A percentile compares a stretch with the other conserved stretches of the same genome.
Conservation (phyloP, 2,113 vertebrate genomes). For the Tetrao urogallus region DNA sequence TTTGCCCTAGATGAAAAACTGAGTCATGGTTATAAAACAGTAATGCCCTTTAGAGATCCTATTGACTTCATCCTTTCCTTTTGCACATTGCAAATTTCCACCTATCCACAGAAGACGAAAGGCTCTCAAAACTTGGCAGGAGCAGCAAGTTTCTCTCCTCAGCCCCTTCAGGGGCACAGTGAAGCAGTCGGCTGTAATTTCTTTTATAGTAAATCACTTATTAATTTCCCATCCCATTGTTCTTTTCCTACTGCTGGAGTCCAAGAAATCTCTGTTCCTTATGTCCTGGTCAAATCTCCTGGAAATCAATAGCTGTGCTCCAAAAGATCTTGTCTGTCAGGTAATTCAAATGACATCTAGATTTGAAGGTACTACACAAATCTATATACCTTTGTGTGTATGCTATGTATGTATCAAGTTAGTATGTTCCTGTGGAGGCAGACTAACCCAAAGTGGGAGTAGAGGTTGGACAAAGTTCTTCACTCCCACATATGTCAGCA, state of each 20-base stretch:
- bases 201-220: background rate
- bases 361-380: background rate
- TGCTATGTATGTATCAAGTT: background rate
- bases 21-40: slow-evolving; percentile 5
- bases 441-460: background rate
- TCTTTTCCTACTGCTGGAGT: background rate
- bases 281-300: background rate
- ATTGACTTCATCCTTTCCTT: background rate
- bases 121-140: background rate
- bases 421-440: background rate
- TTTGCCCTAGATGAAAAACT: background rate
- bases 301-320: background rate
- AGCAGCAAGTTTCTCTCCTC: background rate
- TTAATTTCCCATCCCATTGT: background rate
- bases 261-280: background rate
- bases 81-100: background rate
- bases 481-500: background rate
- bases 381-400: rapidly evolving
- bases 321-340: background rate
- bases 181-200: background rate
- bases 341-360: background rate
- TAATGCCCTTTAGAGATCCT: slow-evolving; percentile 13
- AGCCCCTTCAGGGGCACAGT: background rate
- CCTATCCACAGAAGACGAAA: background rate
- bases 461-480: slow-evolving; percentile 5